phyloP scores from a whole-genome alignment of 2,113 vertebrate species.

The Brienomyrus brachyistius region DNA sequence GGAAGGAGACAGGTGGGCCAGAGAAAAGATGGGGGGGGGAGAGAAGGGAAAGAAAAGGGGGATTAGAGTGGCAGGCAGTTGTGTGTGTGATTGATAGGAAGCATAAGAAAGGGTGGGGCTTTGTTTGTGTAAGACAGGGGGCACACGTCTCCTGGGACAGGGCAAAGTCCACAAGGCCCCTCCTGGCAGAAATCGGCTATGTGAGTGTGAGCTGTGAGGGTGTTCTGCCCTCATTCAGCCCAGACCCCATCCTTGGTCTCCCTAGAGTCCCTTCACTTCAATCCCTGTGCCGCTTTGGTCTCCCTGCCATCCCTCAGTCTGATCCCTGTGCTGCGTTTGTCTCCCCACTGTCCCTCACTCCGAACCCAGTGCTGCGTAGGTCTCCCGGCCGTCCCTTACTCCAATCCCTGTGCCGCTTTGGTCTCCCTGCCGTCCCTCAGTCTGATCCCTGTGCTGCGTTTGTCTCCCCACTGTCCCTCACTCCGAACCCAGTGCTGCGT shows the following conservation, averaged over 20 bases:
- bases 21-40: not conserved
- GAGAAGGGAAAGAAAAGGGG: not conserved
- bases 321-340: too few relatives aligned
- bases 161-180: not conserved
- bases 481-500: not conserved
- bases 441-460: not conserved
- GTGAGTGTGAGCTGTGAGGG: not conserved
- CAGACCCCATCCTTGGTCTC: not conserved
- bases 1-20: slow-evolving; percentile 19
- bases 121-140: slow-evolving; percentile 7
- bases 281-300: not conserved
- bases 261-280: not conserved
- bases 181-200: not conserved
- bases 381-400: too few relatives aligned
- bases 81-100: slow-evolving; percentile 19
- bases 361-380: too few relatives aligned
- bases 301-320: too few relatives aligned
- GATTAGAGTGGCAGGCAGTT: slow-evolving; percentile 9
- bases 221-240: not conserved
- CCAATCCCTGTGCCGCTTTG: too few relatives aligned
- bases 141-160: not conserved
- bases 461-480: not conserved
- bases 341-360: too few relatives aligned
- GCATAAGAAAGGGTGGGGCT: not conserved
- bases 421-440: not conserved